Evolutionary conservation across 2,113 vertebrate species (phyloP).

Genomic region (Pterocles gutturalis): DNA sequence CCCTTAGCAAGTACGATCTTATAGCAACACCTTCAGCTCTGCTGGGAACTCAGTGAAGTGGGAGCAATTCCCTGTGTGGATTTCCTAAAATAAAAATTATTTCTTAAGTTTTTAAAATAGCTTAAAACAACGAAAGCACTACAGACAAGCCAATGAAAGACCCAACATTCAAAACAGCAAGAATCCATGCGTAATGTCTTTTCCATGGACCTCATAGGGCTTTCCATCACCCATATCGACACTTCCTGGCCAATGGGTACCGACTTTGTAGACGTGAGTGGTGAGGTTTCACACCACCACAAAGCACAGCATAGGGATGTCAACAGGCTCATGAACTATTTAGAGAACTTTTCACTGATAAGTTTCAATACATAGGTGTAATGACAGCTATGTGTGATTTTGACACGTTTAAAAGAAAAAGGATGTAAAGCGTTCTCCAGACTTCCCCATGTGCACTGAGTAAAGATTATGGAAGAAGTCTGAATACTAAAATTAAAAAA

Average conservation of each 20-base stretch:
- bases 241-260: not conserved
- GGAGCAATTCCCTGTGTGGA: fast-evolving
- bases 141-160: not conserved
- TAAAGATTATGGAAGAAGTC: not conserved
- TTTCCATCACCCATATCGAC: not conserved
- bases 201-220: not conserved
- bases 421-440: not conserved
- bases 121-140: not conserved
- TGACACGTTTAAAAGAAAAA: not conserved
- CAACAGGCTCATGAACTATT: not conserved
- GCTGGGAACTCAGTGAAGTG: not conserved
- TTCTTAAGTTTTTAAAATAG: not conserved
- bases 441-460: not conserved
- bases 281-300: not conserved
- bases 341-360: not conserved
- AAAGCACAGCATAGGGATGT: not conserved
- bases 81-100: not conserved
- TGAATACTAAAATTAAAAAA: not conserved
- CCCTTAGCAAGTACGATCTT: not conserved
- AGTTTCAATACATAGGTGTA: not conserved
- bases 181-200: not conserved
- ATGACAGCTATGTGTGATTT: fast-evolving
- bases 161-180: not conserved
- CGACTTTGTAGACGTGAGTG: not conserved
- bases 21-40: not conserved